Evolutionary conservation across 2,113 vertebrate species (phyloP).

Genomic region (Heteronetta atricapilla): DNA sequence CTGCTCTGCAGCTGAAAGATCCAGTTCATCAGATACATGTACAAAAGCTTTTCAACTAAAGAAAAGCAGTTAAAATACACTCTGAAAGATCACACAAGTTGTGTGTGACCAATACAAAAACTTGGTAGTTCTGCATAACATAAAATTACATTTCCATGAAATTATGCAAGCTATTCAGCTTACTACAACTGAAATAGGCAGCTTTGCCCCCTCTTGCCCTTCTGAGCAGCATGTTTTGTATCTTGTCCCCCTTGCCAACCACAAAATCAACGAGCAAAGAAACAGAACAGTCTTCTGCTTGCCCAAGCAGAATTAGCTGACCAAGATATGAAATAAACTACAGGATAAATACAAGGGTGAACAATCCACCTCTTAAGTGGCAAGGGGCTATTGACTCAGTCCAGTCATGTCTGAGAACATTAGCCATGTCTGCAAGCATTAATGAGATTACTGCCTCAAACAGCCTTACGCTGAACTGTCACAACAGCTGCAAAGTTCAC

Average conservation of each 20-base stretch:
- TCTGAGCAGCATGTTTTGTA: neutral
- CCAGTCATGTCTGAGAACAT: neutral
- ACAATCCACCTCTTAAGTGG: neutral
- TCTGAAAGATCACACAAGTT: neutral
- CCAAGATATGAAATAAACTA: neutral
- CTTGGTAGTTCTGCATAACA: accelerated
- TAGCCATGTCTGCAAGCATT: neutral
- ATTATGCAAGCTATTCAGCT: neutral
- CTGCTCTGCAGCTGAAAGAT: neutral
- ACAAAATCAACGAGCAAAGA: neutral
- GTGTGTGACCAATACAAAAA: neutral
- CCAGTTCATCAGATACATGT: neutral
- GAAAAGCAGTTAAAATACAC: neutral
- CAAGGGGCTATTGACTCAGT: neutral
- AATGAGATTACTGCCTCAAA: neutral
- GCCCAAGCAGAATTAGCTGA: neutral
- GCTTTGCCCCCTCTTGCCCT: neutral
- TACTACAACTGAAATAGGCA: neutral
- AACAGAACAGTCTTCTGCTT: neutral
- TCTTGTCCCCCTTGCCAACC: neutral
- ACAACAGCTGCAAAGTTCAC: neutral
- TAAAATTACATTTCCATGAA: neutral
- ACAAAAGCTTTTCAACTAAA: neutral
- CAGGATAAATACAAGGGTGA: neutral
- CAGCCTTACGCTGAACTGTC: neutral